These are phyloP conservation scores for Crocallis elinguaria DNA, from an alignment of 2,888 invertebrate species.

Conservation along the genomic window DNA sequence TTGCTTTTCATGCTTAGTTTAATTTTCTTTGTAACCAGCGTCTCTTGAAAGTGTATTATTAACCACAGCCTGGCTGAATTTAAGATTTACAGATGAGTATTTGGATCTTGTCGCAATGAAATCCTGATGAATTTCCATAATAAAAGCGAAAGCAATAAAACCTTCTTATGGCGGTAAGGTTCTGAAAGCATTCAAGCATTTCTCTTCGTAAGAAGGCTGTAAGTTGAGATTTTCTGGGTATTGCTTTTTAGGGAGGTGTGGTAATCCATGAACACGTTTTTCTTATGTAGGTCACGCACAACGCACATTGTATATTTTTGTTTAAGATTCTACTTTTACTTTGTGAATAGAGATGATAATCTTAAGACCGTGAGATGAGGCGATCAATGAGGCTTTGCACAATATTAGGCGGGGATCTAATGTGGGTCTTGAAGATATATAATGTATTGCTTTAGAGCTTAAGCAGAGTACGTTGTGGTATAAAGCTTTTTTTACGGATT, in stretches of 20 bases:
- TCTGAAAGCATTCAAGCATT: conserved; percentile 23
- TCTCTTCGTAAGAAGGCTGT: conserved; percentile 11
- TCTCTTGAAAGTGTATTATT: neutral
- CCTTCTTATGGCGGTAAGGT: conserved; percentile 9
- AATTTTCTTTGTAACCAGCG: conserved; percentile 9
- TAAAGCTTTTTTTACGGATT: too few relatives aligned
- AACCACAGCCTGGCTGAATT: conserved; percentile 3
- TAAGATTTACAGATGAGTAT: neutral
- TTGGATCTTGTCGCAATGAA: conserved; percentile 8
- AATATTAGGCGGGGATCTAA: too few relatives aligned
- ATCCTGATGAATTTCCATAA: conserved; percentile 12
- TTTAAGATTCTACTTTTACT: neutral
- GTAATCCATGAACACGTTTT: conserved; percentile 6
- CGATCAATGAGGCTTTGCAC: neutral
- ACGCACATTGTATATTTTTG: conserved; percentile 7
- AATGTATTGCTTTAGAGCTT: too few relatives aligned
- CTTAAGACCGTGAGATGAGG: neutral
- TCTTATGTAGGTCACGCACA: conserved; percentile 11
- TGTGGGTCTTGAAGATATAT: too few relatives aligned
- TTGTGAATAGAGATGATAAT: neutral
- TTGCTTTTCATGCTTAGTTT: conserved; percentile 24
- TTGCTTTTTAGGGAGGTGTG: conserved; percentile 15
- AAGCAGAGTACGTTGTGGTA: too few relatives aligned
- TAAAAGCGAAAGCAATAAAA: conserved; percentile 20
- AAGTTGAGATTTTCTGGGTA: conserved; percentile 16